Percentiles rank a stretch among this genome's conserved stretches.
Evolutionary conservation across 1,140 invertebrate species (phyloP).

Genomic region (Heliconius congener): DNA sequence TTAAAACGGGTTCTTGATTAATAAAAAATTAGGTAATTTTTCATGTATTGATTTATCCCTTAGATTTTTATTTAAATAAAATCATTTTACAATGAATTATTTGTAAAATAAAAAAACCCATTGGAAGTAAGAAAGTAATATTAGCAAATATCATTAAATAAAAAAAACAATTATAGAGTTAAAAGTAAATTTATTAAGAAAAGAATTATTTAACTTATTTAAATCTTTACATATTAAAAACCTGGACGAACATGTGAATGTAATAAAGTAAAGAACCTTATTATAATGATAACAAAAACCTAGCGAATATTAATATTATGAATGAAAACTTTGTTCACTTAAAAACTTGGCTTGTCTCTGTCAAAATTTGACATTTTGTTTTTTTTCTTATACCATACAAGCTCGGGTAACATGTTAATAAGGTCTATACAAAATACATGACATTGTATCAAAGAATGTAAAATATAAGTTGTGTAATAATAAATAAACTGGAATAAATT

Average conservation of each 20-base stretch:
- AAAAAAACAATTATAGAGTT: too few species aligned
- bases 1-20: background rate
- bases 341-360: background rate
- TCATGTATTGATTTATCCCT: too few species aligned
- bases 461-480: conserved; percentile 35
- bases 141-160: too few species aligned
- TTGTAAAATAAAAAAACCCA: too few species aligned
- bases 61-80: too few species aligned
- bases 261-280: background rate
- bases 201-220: too few species aligned
- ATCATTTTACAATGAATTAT: too few species aligned
- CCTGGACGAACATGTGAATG: too few species aligned
- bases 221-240: too few species aligned
- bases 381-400: background rate
- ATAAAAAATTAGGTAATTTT: too few species aligned
- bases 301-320: background rate
- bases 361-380: background rate
- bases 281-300: background rate
- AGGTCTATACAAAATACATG: conserved; percentile 8
- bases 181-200: too few species aligned
- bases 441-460: conserved; percentile 21
- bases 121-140: too few species aligned
- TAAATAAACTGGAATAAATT: conserved; percentile 39
- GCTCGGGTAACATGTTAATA: conserved; percentile 3
- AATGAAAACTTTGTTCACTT: background rate